Evolutionary conservation across 1,140 invertebrate species (phyloP), one percentile per base, ranked within the genome.

Genomic region (Ostrea edulis): DNA sequence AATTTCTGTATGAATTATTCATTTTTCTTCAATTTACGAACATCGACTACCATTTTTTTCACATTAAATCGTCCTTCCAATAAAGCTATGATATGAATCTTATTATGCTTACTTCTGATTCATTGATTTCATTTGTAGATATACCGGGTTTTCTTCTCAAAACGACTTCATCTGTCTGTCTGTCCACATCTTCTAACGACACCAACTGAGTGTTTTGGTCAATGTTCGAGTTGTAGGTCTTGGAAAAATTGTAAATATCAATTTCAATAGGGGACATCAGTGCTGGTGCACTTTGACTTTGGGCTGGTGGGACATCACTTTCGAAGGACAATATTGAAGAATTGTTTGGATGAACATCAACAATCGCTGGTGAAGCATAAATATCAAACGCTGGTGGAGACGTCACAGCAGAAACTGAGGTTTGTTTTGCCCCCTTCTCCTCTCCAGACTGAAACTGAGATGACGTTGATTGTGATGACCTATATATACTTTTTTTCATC

Each of bases 201-300:
- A 17, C 0, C n/a, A 17, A 5, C 20, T 14, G 17, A 62, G 55
- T 20, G n/a, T 17, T 62, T 17, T 62, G 14, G n/a, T 62, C 55
- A 7, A 20, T 62, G n/a, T n/a, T n/a, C 17, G 35, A 44, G 35
- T n/a, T 17, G 20, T 20, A 62, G 3, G n/a, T 20, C 17, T 14
- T 29, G 8, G 22, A 25, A 77, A 62, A 62, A 77, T 12, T 14
- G 14, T 77, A 77, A 9, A 77, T 29, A 17, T 77, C 68, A 35
- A 77, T 35, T 12, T 77, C 68, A 25, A 77, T 25, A 25, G 68
- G 68, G 29, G 29, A 77, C 29, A 77, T 77, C 68, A 77, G 25
- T 29, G 68, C 25, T 12, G 68, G 29, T 35, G 22, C 25, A 5
- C 2, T 44, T 44, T 44, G 35, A 44, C 5, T 44, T 44, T 1